Conservation (phyloP, 2,113 vertebrate species). For the Felis chaus region DNA sequence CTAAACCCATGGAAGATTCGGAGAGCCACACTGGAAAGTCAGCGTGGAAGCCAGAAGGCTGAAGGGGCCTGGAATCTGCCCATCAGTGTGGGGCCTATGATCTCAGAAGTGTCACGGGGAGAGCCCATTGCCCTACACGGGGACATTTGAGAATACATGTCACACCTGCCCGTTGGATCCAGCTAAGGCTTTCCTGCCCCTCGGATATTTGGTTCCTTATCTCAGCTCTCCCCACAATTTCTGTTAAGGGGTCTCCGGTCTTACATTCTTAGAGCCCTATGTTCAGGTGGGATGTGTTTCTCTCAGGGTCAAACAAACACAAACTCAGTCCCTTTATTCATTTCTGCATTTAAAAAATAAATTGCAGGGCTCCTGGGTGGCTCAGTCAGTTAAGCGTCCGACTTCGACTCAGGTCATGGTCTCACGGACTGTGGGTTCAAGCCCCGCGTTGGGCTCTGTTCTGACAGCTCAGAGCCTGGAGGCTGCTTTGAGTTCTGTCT, state of each 20-base stretch:
- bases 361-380: too few species aligned
- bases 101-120: background rate
- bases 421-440: too few species aligned
- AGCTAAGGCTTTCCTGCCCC: background rate
- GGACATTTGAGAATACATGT: too few species aligned
- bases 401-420: too few species aligned
- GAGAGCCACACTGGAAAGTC: background rate
- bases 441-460: fast-evolving
- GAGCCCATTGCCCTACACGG: background rate
- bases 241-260: background rate
- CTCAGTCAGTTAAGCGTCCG: too few species aligned
- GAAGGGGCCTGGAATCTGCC: too few species aligned
- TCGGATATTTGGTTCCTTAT: background rate
- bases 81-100: fast-evolving
- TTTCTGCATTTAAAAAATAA: background rate
- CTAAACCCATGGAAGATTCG: fast-evolving
- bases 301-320: background rate
- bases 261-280: background rate
- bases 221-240: background rate
- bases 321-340: background rate
- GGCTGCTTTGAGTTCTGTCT: too few species aligned
- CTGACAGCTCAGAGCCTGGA: too few species aligned
- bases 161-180: too few species aligned
- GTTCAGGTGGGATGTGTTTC: background rate
- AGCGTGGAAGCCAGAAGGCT: fast-evolving